Evolutionary conservation across 2,888 invertebrate species (phyloP).

Genomic region (Cantharis nigra): DNA sequence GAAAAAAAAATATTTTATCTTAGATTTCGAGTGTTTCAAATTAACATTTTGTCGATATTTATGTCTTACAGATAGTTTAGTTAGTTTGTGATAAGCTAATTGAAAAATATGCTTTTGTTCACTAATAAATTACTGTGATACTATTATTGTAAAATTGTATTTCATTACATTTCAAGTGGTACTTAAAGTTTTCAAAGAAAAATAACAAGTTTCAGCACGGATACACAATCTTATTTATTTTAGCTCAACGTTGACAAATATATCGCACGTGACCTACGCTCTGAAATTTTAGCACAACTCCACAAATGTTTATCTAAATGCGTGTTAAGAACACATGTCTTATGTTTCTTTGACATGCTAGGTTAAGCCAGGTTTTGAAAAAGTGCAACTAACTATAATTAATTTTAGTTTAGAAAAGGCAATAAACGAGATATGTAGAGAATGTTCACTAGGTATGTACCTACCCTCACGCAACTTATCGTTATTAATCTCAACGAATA

Average conservation of each 20-base stretch:
- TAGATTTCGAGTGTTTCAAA: not conserved
- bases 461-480: not conserved
- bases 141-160: constrained; percentile 17
- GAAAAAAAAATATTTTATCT: not conserved
- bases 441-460: not conserved
- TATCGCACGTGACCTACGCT: constrained; percentile 36
- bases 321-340: constrained; percentile 36
- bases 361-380: constrained; percentile 7
- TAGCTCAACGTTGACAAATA: constrained; percentile 35
- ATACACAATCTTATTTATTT: constrained; percentile 18
- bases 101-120: not conserved
- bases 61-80: not conserved
- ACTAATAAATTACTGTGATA: not conserved
- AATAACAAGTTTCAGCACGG: constrained; percentile 13
- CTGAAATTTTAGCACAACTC: constrained; percentile 28
- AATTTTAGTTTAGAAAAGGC: constrained; percentile 6
- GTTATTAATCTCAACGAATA: not conserved
- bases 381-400: constrained; percentile 12
- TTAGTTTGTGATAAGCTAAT: not conserved
- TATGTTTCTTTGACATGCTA: constrained; percentile 27
- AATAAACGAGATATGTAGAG: not conserved
- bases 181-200: constrained; percentile 7
- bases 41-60: not conserved
- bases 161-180: not conserved
- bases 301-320: constrained; percentile 37